These are phyloP conservation scores for Scaptomyza graminum DNA, from an alignment of 1,140 invertebrate species.

Conservation along the genomic window DNA sequence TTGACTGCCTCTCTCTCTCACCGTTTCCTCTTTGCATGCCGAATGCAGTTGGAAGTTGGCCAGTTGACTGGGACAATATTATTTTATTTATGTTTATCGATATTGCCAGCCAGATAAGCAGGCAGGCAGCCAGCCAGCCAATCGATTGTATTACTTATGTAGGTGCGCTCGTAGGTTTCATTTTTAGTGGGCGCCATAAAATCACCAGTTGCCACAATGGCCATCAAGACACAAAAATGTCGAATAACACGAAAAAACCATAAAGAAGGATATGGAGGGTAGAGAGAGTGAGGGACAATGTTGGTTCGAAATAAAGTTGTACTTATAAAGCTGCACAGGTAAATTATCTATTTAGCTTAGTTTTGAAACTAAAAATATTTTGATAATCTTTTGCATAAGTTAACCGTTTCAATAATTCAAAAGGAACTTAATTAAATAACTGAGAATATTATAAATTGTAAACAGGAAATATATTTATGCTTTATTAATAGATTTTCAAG, in stretches of 20 bases:
- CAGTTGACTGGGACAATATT: constrained; percentile 64
- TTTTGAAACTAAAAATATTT: not conserved
- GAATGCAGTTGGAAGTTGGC: constrained; percentile 34
- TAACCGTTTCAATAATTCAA: too few relatives aligned
- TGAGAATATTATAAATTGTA: too few relatives aligned
- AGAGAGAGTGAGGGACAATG: not conserved
- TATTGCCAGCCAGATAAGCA: constrained; percentile 70
- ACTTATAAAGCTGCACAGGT: not conserved
- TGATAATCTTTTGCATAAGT: too few relatives aligned
- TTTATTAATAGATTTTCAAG: too few relatives aligned
- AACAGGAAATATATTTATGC: too few relatives aligned
- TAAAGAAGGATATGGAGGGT: too few relatives aligned
- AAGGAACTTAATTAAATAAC: too few relatives aligned
- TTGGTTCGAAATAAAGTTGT: not conserved
- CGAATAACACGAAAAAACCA: not conserved
- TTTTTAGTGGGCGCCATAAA: constrained; percentile 70
- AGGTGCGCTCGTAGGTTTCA: constrained; percentile 68
- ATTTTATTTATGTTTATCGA: constrained; percentile 79
- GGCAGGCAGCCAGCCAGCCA: constrained; percentile 28
- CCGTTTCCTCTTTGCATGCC: not conserved
- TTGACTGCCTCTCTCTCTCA: constrained; percentile 9
- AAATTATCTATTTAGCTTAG: not conserved
- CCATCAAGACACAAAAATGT: not conserved
- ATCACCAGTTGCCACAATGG: constrained; percentile 42
- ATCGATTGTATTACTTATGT: constrained; percentile 33